Percentiles rank a stretch among this genome's conserved stretches.
Evolutionary conservation across 2,113 vertebrate genomes (phyloP).

Genomic region (Balaenoptera acutorostrata): DNA sequence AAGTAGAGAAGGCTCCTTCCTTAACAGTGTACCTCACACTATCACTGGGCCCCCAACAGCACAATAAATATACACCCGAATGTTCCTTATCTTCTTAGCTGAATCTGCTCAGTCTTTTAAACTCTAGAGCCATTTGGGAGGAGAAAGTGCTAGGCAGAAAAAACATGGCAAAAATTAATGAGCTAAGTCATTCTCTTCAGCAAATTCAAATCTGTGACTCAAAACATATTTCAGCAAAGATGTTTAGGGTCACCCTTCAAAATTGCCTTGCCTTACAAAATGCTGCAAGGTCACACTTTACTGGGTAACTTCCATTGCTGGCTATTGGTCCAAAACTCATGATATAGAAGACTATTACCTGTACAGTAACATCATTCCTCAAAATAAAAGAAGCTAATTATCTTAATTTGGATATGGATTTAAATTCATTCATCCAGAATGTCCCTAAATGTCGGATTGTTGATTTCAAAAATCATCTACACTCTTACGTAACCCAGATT

Average conservation of each 20-base stretch:
- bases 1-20: not conserved
- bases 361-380: not conserved
- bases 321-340: not conserved
- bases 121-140: no score
- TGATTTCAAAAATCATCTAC: not conserved
- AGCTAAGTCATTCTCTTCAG: not conserved
- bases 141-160: not conserved
- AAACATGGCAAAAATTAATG: not conserved
- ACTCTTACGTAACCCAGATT: not conserved
- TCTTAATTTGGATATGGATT: not conserved
- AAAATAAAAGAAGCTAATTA: no score
- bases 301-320: not conserved
- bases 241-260: not conserved
- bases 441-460: not conserved
- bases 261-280: no score
- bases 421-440: not conserved
- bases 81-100: not conserved
- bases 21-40: rapidly evolving
- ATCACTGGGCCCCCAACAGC: not conserved
- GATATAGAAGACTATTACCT: rapidly evolving
- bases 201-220: not conserved
- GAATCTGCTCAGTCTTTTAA: no score
- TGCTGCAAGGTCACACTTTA: not conserved
- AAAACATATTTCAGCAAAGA: no score
- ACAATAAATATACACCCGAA: rapidly evolving